These are phyloP conservation scores for Plestiodon gilberti DNA, from an alignment of 2,113 vertebrate genomes.

Conservation along the genomic window DNA sequence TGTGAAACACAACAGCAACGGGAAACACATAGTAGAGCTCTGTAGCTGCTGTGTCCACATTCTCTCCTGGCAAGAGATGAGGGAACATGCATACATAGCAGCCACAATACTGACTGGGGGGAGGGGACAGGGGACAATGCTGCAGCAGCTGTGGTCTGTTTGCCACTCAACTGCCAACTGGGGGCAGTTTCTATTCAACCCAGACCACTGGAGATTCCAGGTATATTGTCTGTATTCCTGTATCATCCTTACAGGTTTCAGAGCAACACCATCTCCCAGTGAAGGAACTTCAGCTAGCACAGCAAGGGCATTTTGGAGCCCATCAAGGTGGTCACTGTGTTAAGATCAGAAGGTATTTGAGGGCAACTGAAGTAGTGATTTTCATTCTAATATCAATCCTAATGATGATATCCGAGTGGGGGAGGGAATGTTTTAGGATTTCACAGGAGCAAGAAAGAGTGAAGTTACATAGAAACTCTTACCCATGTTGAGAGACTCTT, in stretches of 20 bases:
- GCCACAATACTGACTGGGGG: neutral
- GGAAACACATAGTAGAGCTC: neutral
- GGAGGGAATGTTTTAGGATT: rapidly evolving
- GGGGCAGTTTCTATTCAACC: neutral
- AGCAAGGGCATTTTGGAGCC: neutral
- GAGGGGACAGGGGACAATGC: neutral
- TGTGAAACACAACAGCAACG: neutral
- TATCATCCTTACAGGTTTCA: neutral
- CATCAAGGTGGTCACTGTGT: neutral
- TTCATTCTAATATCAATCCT: neutral
- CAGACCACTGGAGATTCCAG: neutral
- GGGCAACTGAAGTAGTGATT: neutral
- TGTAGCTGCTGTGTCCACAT: neutral
- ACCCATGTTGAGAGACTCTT: constrained; percentile 94
- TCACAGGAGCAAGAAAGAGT: neutral
- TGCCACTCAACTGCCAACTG: neutral
- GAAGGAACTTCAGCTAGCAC: neutral
- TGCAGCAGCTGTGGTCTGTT: neutral
- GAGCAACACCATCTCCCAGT: neutral
- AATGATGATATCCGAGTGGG: neutral
- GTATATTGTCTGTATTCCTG: neutral
- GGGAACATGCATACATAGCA: neutral
- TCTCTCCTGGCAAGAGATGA: neutral
- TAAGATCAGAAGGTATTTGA: neutral
- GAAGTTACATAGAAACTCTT: constrained; percentile 51